Conservation (phyloP, 92 coral and sea anemone species). For the Heteractis magnifica region DNA sequence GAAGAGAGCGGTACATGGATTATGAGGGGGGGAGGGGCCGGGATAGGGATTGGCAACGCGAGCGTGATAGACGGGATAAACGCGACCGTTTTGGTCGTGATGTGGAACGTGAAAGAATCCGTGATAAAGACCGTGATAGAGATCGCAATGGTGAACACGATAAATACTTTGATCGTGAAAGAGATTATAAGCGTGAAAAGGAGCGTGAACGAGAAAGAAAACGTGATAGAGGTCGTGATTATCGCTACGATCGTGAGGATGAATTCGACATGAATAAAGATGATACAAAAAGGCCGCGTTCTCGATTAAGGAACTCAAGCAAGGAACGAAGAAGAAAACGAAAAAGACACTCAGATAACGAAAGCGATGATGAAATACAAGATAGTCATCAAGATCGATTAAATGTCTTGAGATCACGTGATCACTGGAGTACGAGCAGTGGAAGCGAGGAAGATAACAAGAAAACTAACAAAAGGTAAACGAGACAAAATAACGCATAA, state of each 20-base stretch:
- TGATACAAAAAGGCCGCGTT: not conserved
- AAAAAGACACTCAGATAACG: conserved; percentile 6
- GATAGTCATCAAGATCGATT: not conserved
- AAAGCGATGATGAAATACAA: not conserved
- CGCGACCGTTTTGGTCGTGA: conserved; percentile 37
- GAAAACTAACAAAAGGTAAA: not conserved
- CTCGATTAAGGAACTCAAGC: not conserved
- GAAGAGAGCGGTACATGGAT: conserved; percentile 24
- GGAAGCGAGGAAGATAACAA: not conserved
- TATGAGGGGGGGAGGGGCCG: conserved; percentile 31
- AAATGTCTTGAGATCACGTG: conserved; percentile 5
- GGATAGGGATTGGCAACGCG: conserved; percentile 50
- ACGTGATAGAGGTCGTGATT: conserved; percentile 1
- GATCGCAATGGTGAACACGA: conserved; percentile 17
- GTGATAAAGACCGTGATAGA: conserved; percentile 16
- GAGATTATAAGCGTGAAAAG: conserved; percentile 18
- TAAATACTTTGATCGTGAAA: conserved; percentile 17
- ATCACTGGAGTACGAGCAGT: not conserved
- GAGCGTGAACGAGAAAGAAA: conserved; percentile 4
- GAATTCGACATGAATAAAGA: not conserved
- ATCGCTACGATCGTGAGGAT: not conserved
- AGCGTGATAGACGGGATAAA: conserved; percentile 32
- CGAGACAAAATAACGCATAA: not conserved
- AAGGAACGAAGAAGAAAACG: conserved; percentile 7
- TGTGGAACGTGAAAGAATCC: conserved; percentile 38